A percentile compares a stretch with the other conserved stretches of the same genome.
Evolutionary conservation across 2,888 invertebrate species (phyloP).

Genomic region (Quadroppia sp.): DNA sequence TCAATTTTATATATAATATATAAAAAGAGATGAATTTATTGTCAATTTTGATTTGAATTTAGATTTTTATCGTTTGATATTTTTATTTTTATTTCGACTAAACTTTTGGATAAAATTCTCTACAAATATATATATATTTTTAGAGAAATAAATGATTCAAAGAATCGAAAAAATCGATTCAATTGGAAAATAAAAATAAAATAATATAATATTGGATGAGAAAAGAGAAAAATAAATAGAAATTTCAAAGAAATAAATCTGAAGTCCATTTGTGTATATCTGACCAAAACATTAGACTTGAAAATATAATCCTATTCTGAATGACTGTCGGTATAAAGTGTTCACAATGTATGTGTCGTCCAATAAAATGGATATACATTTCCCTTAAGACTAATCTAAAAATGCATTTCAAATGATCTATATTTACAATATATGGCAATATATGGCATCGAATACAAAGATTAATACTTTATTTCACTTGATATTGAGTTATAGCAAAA

Average conservation of each 20-base stretch:
- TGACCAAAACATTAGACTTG: constrained; percentile 7
- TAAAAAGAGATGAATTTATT: background rate
- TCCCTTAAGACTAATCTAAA: constrained; percentile 28
- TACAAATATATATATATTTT: background rate
- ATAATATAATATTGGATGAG: background rate
- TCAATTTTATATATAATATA: no score
- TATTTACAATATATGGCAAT: constrained; percentile 8
- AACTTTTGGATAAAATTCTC: background rate
- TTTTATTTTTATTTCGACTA: background rate
- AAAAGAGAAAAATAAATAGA: background rate
- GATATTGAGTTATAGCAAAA: constrained; percentile 28
- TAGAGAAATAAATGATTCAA: constrained; percentile 7
- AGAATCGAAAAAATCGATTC: constrained; percentile 14
- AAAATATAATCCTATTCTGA: constrained; percentile 11
- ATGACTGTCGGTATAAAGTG: constrained; percentile 15
- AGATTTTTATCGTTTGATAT: background rate
- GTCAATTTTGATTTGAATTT: background rate
- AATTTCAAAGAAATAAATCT: background rate
- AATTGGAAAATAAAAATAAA: background rate
- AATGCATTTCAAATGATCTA: constrained; percentile 24
- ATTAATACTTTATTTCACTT: constrained; percentile 26
- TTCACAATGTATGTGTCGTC: background rate
- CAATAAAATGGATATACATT: background rate
- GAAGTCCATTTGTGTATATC: constrained; percentile 20
- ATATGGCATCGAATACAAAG: background rate